Base-by-base conservation (phyloP, 2,797 vertebrate genomes). In the Remorina albescens region DNA sequence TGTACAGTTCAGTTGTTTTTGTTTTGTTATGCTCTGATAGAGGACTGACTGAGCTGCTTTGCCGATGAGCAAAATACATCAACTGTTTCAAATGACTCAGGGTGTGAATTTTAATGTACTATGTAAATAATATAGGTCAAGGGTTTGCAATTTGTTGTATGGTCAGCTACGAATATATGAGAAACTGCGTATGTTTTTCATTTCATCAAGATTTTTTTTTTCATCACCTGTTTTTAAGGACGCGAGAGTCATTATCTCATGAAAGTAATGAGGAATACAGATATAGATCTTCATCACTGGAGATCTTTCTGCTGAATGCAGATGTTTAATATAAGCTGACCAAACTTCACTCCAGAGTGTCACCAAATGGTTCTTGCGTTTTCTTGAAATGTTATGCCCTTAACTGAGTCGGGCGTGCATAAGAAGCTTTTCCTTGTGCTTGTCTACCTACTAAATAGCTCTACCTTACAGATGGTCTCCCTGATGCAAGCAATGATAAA, bases 401-500 rank as follows among this genome's bases (percentile, higher is more conserved):
- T 81, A 86, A 58, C 71, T 13, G 42, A 51, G 72, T 76, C 30
- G 55, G 81, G 80, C 85, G 36, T 37, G 37, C 53, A 41, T 65
- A 36, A 71, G 84, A 61, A 42, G 42, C 23, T n/a, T 54, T 57
- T 49, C 34, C 23, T 53, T 34, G 56, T 55, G 75, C 25, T 83
- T 64, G 73, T 79, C 80, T 85, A 28, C 60, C 65, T 55, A n/a
- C 34, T 65, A 81, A 86, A 86, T 70, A 66, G 56, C 72, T 49
- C 55, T 57, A 75, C 53, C 76, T 68, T 74, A 64, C 50, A 65
- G 62, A 70, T 30, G 53, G 39, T 49, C 71, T 62, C 47, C 77
- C 64, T 62, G 84, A 83, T 88, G 85, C 84, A 75, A 85, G 79
- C 70, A 79, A n/a, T 91, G 89, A 94, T 92, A 91, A 92, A 92